These are phyloP conservation scores for Hypsibius dujardini DNA, from an alignment of 1,140 invertebrate species.

Conservation along the genomic window DNA sequence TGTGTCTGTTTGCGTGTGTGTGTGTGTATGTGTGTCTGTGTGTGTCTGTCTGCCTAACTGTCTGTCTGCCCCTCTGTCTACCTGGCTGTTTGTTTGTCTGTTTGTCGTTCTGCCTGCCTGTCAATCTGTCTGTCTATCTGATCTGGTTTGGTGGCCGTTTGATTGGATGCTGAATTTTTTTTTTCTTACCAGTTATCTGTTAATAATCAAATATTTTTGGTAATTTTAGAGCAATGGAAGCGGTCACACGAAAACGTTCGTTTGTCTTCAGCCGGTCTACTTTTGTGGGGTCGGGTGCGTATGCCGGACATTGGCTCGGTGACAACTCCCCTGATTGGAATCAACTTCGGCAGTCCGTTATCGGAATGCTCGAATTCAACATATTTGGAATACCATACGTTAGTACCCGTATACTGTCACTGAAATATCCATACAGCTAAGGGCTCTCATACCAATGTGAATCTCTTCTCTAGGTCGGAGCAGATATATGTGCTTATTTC, in stretches of 20 bases:
- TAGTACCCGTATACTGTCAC: conserved; percentile 22
- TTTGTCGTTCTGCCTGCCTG: too few species aligned
- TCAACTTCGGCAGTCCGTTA: not conserved
- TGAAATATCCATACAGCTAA: conserved; percentile 15
- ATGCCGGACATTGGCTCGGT: conserved; percentile 12
- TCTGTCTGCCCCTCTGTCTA: too few species aligned
- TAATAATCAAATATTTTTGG: too few species aligned
- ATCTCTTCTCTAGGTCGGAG: conserved; percentile 56
- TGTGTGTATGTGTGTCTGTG: too few species aligned
- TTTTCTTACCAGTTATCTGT: too few species aligned
- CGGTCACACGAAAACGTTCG: not conserved
- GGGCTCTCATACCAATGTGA: conserved; percentile 28
- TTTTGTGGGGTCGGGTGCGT: not conserved
- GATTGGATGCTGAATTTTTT: too few species aligned
- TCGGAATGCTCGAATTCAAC: conserved; percentile 33
- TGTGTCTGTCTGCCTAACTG: too few species aligned
- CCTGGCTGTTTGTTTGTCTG: too few species aligned
- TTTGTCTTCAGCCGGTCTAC: conserved; percentile 1
- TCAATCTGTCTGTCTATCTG: too few species aligned
- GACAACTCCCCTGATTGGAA: not conserved
- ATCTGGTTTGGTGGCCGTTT: not conserved
- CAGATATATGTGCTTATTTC: conserved; percentile 74
- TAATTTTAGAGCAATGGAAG: not conserved
- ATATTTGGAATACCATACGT: conserved; percentile 34
- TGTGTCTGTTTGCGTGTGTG: too few species aligned